Evolutionary conservation across 2,797 vertebrate genomes (phyloP).

Genomic region (Argyrosomus regius): DNA sequence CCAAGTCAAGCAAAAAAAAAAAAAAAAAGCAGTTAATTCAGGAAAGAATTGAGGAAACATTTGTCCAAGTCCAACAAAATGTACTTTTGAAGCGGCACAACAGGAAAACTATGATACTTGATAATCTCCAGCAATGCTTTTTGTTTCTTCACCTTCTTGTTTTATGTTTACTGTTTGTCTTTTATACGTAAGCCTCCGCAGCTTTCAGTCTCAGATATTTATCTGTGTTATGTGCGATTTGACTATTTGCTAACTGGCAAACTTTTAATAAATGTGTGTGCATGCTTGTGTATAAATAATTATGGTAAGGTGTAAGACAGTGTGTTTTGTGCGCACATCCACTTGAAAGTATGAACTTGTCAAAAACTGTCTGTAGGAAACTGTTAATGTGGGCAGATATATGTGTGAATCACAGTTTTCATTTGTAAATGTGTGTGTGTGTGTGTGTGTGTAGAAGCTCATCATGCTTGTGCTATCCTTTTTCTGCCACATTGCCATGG

Average conservation of each 20-base stretch:
- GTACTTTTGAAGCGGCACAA: constrained; percentile 14
- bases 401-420: constrained; percentile 69
- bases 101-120: constrained; percentile 34
- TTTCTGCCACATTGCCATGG: constrained; percentile 89
- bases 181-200: constrained; percentile 27
- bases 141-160: constrained; percentile 36
- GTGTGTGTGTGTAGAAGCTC: constrained; percentile 70
- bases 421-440: constrained; percentile 64
- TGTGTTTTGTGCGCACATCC: constrained; percentile 40
- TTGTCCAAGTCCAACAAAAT: constrained; percentile 24
- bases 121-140: constrained; percentile 36
- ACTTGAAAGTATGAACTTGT: constrained; percentile 62
- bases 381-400: constrained; percentile 61
- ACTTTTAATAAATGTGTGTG: constrained; percentile 39
- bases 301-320: constrained; percentile 51
- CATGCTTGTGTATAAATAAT: constrained; percentile 49
- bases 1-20: background rate
- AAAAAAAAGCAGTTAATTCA: no score
- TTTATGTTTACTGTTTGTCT: constrained; percentile 45
- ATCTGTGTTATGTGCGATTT: constrained; percentile 38
- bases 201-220: constrained; percentile 40
- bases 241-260: constrained; percentile 50
- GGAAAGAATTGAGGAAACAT: constrained; percentile 4
- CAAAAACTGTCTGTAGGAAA: constrained; percentile 51
- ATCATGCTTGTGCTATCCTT: constrained; percentile 84